Conservation (phyloP, 2,888 invertebrate species). For the Oxytorus armatus region DNA sequence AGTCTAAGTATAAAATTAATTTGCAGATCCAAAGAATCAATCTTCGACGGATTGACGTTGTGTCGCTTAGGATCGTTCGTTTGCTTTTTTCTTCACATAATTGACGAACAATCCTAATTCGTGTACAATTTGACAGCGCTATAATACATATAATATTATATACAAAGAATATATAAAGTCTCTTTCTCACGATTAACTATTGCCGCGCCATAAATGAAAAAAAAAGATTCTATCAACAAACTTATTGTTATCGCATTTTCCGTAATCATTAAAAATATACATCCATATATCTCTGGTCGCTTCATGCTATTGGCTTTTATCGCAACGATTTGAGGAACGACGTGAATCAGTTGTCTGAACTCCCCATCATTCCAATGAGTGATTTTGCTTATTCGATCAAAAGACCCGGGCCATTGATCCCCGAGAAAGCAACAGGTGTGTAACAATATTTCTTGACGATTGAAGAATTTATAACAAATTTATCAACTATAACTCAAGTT, state of each 20-base stretch:
- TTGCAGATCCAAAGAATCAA: conserved; percentile 28
- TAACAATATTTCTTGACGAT: not conserved
- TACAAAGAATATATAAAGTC: conserved; percentile 62
- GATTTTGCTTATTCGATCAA: not conserved
- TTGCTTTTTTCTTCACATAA: conserved; percentile 8
- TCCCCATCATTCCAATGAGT: not conserved
- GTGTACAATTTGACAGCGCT: conserved; percentile 16
- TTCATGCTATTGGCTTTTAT: conserved; percentile 30
- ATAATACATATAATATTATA: conserved; percentile 55
- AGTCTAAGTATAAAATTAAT: conserved; percentile 5
- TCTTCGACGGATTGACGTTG: conserved; percentile 18
- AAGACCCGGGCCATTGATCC: not conserved
- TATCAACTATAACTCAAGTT: conserved; percentile 6
- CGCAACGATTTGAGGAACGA: conserved; percentile 33
- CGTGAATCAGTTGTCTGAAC: not conserved
- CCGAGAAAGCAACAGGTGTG: not conserved
- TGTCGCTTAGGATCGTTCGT: conserved; percentile 5
- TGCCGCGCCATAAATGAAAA: conserved; percentile 33
- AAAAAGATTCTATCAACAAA: conserved; percentile 35
- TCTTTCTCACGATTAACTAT: conserved; percentile 58
- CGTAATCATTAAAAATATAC: conserved; percentile 41
- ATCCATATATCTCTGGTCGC: conserved; percentile 29
- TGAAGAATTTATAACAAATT: conserved; percentile 1
- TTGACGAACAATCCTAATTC: conserved; percentile 21
- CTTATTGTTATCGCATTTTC: conserved; percentile 28